These are phyloP conservation scores for Ephydatia muelleri DNA, from an alignment of 37 sponge, comb jelly and placozoan species.

Conservation along the genomic window DNA sequence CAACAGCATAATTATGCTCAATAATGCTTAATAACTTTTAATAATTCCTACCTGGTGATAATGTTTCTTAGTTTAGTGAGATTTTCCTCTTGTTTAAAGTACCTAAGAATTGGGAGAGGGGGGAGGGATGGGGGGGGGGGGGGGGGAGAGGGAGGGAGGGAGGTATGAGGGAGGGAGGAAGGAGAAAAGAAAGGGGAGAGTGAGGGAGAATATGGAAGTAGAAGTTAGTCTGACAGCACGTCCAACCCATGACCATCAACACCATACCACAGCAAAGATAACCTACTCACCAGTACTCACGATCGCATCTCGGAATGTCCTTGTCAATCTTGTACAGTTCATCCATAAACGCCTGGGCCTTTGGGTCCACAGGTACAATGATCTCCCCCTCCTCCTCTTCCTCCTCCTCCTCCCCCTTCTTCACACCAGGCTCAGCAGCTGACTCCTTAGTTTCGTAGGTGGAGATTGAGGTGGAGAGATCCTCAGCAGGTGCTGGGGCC, in stretches of 20 bases:
- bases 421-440: neutral
- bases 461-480: too few relatives aligned
- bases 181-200: neutral
- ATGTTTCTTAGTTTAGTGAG: slow-evolving; percentile 70
- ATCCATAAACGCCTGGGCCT: slow-evolving; percentile 20
- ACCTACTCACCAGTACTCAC: slow-evolving; percentile 80
- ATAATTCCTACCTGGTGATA: too few relatives aligned
- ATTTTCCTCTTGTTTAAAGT: slow-evolving; percentile 47
- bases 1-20: too few relatives aligned
- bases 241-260: too few relatives aligned
- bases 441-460: too few relatives aligned
- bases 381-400: slow-evolving; percentile 17
- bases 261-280: too few relatives aligned
- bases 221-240: too few relatives aligned
- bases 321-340: slow-evolving; percentile 90
- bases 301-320: slow-evolving; percentile 92
- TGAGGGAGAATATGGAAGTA: neutral
- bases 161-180: neutral
- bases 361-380: slow-evolving; percentile 27
- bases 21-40: too few relatives aligned
- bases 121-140: too few relatives aligned
- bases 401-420: neutral
- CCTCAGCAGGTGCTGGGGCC: too few relatives aligned
- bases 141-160: neutral
- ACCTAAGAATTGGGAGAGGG: slow-evolving; percentile 26